Conservation (phyloP, 2,113 vertebrate genomes). For the Dromiciops gliroides region DNA sequence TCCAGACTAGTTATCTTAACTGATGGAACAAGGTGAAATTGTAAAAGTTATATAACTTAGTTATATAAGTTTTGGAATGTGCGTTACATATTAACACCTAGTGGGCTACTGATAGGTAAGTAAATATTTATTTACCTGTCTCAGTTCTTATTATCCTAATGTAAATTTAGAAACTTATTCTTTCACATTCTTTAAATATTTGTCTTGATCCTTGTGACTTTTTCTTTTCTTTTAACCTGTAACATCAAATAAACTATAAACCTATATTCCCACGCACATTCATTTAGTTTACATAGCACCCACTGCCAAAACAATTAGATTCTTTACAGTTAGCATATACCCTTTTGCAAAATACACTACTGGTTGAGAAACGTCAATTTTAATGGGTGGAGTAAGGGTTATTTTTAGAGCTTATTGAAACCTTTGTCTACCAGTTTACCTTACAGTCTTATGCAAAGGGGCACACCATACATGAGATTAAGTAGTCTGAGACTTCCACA, state of each 20-base stretch:
- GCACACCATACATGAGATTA: background rate
- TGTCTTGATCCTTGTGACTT: constrained; percentile 48
- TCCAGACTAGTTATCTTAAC: constrained; percentile 49
- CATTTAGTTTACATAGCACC: constrained; percentile 41
- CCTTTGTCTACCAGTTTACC: background rate
- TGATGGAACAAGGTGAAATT: constrained; percentile 52
- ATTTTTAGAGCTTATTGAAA: background rate
- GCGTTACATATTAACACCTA: constrained; percentile 57
- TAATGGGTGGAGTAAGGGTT: background rate
- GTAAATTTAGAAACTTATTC: constrained; percentile 73
- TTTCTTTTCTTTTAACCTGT: constrained; percentile 32
- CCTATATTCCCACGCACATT: constrained; percentile 21
- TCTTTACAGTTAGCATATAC: background rate
- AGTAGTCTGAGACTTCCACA: background rate
- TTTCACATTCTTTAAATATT: constrained; percentile 53
- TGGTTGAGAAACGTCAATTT: background rate
- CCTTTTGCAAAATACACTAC: background rate
- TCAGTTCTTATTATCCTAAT: constrained; percentile 59
- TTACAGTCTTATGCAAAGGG: background rate
- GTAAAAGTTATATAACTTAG: constrained; percentile 65
- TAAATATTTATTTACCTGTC: constrained; percentile 63
- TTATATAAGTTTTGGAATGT: constrained; percentile 57
- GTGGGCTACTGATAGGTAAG: constrained; percentile 59
- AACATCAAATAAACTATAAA: constrained; percentile 61
- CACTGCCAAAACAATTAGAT: constrained; percentile 32